These are phyloP conservation scores for Elaeidobius kamerunicus DNA, from an alignment of 2,888 invertebrate species.

Conservation along the genomic window DNA sequence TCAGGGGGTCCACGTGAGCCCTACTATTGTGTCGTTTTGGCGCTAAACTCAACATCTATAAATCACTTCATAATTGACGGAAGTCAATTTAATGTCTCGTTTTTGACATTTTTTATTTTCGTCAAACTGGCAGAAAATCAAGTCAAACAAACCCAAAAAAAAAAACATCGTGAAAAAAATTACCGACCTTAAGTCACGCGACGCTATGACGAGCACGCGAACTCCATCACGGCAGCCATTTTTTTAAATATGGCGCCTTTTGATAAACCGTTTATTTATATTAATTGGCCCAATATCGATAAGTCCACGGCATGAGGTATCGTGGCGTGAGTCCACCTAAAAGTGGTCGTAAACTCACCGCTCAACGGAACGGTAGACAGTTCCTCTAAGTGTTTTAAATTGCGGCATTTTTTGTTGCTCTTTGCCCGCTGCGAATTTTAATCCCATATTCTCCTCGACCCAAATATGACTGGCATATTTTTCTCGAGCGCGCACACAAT, in stretches of 20 bases:
- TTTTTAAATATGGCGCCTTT: constrained; percentile 16
- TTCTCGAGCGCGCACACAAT: too few species aligned
- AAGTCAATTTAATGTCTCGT: too few species aligned
- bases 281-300: constrained; percentile 31
- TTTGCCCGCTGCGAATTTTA: too few species aligned
- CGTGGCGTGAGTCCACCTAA: constrained; percentile 21
- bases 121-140: too few species aligned
- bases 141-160: too few species aligned
- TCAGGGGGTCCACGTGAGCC: constrained; percentile 6
- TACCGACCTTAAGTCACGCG: too few species aligned
- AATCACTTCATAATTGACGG: too few species aligned
- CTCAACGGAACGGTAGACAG: constrained; percentile 15
- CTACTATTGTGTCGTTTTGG: constrained; percentile 12
- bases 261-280: constrained; percentile 33
- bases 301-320: constrained; percentile 21
- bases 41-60: constrained; percentile 9
- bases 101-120: too few species aligned
- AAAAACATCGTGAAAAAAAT: too few species aligned
- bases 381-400: constrained; percentile 14
- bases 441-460: too few species aligned
- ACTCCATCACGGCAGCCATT: constrained; percentile 14
- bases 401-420: not conserved
- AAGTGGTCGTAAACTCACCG: constrained; percentile 20
- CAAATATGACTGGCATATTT: too few species aligned
- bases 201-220: too few species aligned